phyloP scores from a whole-genome alignment of 2,888 invertebrate genomes.

The Thera britannica region DNA sequence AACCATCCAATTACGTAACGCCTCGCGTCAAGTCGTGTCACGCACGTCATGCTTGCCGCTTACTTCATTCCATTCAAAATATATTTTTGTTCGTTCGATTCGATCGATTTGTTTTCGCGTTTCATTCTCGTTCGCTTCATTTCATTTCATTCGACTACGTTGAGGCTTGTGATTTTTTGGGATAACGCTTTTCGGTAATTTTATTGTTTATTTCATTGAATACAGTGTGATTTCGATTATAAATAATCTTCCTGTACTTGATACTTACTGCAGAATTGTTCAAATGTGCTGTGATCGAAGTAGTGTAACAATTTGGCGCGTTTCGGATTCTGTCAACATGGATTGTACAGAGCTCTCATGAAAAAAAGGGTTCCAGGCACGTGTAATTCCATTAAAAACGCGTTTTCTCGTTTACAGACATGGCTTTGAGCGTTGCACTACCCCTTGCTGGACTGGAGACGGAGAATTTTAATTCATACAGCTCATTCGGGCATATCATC shows the following conservation, averaged over 20 bases:
- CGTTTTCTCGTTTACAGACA: constrained; percentile 77
- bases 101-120: constrained; percentile 64
- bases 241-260: constrained; percentile 43
- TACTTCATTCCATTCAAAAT: constrained; percentile 75
- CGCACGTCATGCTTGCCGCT: constrained; percentile 54
- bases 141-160: constrained; percentile 69
- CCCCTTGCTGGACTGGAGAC: constrained; percentile 84
- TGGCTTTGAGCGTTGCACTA: constrained; percentile 87
- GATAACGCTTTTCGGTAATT: constrained; percentile 80
- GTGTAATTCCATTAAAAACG: constrained; percentile 73
- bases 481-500: constrained; percentile 79
- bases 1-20: background rate
- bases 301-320: constrained; percentile 75
- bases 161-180: constrained; percentile 79
- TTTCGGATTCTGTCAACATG: constrained; percentile 79
- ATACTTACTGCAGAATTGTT: constrained; percentile 28
- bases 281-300: constrained; percentile 54
- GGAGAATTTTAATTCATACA: constrained; percentile 80
- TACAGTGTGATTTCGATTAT: constrained; percentile 52
- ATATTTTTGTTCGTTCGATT: constrained; percentile 29
- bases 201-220: constrained; percentile 65
- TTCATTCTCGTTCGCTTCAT: constrained; percentile 50
- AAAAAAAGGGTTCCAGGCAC: constrained; percentile 70
- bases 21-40: too few species aligned
- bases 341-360: constrained; percentile 61